A percentile compares a stretch with the other conserved stretches of the same genome.
Conservation (phyloP, 2,888 invertebrate species). For the Bhutanitis thaidina region DNA sequence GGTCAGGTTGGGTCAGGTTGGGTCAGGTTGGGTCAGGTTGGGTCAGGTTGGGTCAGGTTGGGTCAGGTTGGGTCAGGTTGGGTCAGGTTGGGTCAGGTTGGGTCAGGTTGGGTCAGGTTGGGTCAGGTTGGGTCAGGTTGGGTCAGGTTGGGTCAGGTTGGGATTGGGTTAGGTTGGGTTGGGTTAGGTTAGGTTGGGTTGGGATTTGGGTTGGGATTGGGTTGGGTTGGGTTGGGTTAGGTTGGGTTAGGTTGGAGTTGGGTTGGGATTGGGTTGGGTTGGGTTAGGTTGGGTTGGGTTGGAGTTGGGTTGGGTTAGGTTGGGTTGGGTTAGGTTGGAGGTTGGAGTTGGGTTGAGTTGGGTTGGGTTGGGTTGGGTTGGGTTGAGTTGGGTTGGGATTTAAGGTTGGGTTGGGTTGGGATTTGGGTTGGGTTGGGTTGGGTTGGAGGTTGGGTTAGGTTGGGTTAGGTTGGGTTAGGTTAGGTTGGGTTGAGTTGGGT, state of each 20-base stretch:
- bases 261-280: too few relatives aligned
- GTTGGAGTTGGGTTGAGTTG: constrained; percentile 21
- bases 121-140: constrained; percentile 19
- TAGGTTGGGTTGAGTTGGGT: constrained; percentile 24
- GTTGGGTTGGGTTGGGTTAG: constrained; percentile 24
- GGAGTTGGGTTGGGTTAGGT: too few relatives aligned
- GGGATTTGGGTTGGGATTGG: too few relatives aligned
- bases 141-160: constrained; percentile 19
- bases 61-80: constrained; percentile 23
- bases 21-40: too few relatives aligned
- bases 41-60: too few relatives aligned
- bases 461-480: constrained; percentile 19
- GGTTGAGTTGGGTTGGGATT: constrained; percentile 17
- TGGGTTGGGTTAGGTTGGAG: too few relatives aligned
- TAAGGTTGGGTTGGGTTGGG: constrained; percentile 9
- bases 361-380: constrained; percentile 21
- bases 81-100: constrained; percentile 20
- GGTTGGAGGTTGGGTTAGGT: constrained; percentile 16
- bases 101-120: constrained; percentile 21
- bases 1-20: too few relatives aligned
- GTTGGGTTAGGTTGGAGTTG: constrained; percentile 26
- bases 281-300: too few relatives aligned
- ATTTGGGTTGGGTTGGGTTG: constrained; percentile 18
- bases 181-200: constrained; percentile 20
- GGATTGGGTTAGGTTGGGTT: constrained; percentile 7